phyloP scores from a whole-genome alignment of 2,113 vertebrate species.

The Picathartes gymnocephalus region DNA sequence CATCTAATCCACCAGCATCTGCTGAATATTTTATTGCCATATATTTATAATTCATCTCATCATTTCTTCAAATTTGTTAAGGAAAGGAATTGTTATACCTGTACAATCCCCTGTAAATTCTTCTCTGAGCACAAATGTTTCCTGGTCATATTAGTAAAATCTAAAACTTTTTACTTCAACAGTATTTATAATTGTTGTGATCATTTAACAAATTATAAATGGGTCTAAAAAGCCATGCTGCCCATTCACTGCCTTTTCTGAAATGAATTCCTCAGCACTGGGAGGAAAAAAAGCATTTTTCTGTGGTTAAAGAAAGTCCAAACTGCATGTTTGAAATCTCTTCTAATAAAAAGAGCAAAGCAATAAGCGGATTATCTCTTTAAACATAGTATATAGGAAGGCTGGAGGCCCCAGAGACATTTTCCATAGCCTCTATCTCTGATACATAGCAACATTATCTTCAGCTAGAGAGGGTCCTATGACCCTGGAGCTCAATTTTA shows the following conservation, averaged over 20 bases:
- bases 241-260: not conserved
- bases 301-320: slow-evolving; percentile 46
- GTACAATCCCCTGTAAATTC: not conserved
- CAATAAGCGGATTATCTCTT: slow-evolving; percentile 64
- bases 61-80: not conserved
- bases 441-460: slow-evolving; percentile 52
- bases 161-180: not conserved
- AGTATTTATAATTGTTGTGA: not conserved
- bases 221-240: not conserved
- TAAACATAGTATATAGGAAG: slow-evolving; percentile 60
- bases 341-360: slow-evolving; percentile 59
- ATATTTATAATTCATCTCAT: slow-evolving; percentile 44
- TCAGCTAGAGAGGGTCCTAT: slow-evolving; percentile 51
- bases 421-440: slow-evolving; percentile 52
- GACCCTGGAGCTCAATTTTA: slow-evolving; percentile 56
- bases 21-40: slow-evolving; percentile 41
- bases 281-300: slow-evolving; percentile 46
- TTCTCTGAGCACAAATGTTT: not conserved
- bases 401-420: slow-evolving; percentile 35
- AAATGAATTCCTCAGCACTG: slow-evolving; percentile 12
- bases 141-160: not conserved
- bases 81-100: not conserved
- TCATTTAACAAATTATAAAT: not conserved
- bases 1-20: slow-evolving; percentile 8
- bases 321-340: slow-evolving; percentile 49